Base-by-base conservation (phyloP, 1,140 invertebrate genomes). In the Hyles euphorbiae region DNA sequence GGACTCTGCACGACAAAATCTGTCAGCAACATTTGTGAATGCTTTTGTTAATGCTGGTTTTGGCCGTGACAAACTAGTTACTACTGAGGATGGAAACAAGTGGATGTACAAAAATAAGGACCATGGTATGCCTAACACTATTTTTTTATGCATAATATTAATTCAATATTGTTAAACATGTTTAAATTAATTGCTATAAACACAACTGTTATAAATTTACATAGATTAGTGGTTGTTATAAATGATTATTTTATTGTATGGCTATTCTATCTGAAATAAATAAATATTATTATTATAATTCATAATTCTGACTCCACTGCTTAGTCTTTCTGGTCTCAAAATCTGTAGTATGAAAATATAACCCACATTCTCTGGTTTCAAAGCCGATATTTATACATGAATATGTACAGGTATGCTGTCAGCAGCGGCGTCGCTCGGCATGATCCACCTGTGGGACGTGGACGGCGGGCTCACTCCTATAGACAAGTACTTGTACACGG, bases 101-200 rank as follows among this genome's bases (percentile, higher is more conserved):
- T 99, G 98, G 98, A 91, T 99, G 70, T 98, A 98, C 78, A 99
- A 99, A 81, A 99, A 99, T 85, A 99, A 99, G 89, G 98, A 99
- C 83, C 98, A 99, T 87, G 98, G 89, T 90, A 70, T 67, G 51
- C 47, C 44, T 56, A 47, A 22, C 60, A 49, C n/a, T 55, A 32
- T 56, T 50, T 55, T 36, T 34, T 22, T 22, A 22, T 22, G 22
- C 22, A 22, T 22, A 0, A 22, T 22, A 22, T 22, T 22, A 1
- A 22, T 22, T 1, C 22, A 22, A 22, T 22, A 22, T 22, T 22
- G 0, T 22, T 22, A 22, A 22, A 22, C 22, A 22, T 22, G 22
- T 22, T 1, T 22, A 22, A 22, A 22, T 22, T 22, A 22, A 22
- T 22, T 22, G 22, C 22, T 22, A 22, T 22, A 22, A 22, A 22